phyloP scores from a whole-genome alignment of 2,888 invertebrate species.

The Cheilosia variabilis region DNA sequence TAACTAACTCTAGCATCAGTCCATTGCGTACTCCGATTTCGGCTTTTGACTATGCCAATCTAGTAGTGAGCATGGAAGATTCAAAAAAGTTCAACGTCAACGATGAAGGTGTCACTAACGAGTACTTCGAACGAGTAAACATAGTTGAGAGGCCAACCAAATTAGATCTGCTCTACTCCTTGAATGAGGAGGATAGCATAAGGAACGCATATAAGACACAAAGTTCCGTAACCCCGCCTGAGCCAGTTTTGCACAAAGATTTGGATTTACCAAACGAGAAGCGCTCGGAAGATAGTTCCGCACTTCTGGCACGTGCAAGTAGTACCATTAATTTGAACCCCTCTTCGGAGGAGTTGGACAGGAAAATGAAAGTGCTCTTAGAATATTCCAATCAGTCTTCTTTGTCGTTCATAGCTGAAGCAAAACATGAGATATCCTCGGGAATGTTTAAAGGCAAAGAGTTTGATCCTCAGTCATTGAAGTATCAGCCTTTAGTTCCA shows the following conservation, averaged over 20 bases:
- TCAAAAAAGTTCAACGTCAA: slow-evolving; percentile 79
- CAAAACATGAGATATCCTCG: slow-evolving; percentile 76
- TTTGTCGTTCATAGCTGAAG: slow-evolving; percentile 77
- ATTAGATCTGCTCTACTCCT: slow-evolving; percentile 80
- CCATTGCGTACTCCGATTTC: slow-evolving; percentile 79
- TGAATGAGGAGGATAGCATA: slow-evolving; percentile 79
- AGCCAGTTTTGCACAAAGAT: not conserved
- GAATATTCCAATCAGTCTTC: slow-evolving; percentile 78
- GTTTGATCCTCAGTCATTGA: slow-evolving; percentile 28
- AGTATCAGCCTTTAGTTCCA: slow-evolving; percentile 25
- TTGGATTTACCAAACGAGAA: not conserved
- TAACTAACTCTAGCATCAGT: slow-evolving; percentile 77
- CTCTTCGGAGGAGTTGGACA: slow-evolving; percentile 28
- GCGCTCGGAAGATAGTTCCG: not conserved
- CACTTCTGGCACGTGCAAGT: not conserved
- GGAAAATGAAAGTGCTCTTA: slow-evolving; percentile 77
- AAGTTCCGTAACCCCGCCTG: slow-evolving; percentile 11
- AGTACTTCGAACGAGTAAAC: slow-evolving; percentile 83
- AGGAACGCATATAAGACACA: slow-evolving; percentile 73
- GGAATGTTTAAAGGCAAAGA: slow-evolving; percentile 43
- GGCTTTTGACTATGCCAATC: slow-evolving; percentile 78
- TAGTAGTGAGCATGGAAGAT: slow-evolving; percentile 67
- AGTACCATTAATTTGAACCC: not conserved
- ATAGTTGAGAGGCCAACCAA: slow-evolving; percentile 82
- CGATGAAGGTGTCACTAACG: slow-evolving; percentile 83